These are phyloP conservation scores for Rhingia rostrata DNA, from an alignment of 2,888 invertebrate genomes.

Conservation along the genomic window DNA sequence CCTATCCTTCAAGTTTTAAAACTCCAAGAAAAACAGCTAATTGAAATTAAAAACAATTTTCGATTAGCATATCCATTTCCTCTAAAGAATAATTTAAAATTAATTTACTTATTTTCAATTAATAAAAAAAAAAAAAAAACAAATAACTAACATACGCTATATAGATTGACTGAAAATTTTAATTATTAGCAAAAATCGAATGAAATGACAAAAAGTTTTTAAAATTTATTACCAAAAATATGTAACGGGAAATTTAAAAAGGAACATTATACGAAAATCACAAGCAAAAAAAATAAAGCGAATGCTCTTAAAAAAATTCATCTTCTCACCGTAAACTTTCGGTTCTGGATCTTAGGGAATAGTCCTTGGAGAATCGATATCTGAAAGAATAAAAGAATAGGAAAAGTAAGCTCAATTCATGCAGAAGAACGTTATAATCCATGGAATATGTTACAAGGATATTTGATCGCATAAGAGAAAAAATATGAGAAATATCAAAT, in stretches of 20 bases:
- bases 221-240: not conserved
- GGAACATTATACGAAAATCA: constrained; percentile 42
- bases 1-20: too few relatives aligned
- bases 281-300: constrained; percentile 16
- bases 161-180: too few relatives aligned
- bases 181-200: too few relatives aligned
- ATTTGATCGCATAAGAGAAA: not conserved
- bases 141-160: too few relatives aligned
- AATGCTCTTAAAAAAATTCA: constrained; percentile 19
- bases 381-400: constrained; percentile 80
- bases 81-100: too few relatives aligned
- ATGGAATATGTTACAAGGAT: not conserved
- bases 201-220: not conserved
- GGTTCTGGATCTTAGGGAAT: constrained; percentile 91
- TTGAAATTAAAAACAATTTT: too few relatives aligned
- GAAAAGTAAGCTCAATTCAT: constrained; percentile 6
- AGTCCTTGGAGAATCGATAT: constrained; percentile 90
- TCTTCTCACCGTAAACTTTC: constrained; percentile 90
- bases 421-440: not conserved
- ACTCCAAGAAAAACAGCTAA: too few relatives aligned
- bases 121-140: too few relatives aligned
- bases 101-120: too few relatives aligned
- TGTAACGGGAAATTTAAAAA: not conserved
- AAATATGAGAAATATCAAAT: too few relatives aligned
- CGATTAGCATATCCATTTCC: too few relatives aligned